A percentile compares a stretch with the other conserved stretches of the same genome.
Evolutionary conservation across 2,113 vertebrate genomes (phyloP).

Genomic region (Furnarius figulus): DNA sequence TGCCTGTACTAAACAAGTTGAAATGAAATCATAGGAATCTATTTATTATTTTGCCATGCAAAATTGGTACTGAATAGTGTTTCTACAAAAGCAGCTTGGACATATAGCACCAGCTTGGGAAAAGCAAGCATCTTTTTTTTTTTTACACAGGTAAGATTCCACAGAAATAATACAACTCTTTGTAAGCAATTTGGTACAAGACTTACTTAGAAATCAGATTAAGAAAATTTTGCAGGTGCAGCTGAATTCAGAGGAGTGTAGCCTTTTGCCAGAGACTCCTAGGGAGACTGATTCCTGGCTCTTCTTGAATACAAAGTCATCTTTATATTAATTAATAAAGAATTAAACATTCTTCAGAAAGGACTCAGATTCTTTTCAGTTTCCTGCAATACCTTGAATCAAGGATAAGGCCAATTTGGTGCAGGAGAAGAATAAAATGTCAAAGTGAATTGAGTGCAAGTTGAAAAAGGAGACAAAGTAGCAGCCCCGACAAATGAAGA

Average conservation of each 20-base stretch:
- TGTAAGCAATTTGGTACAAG: background rate
- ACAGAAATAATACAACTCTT: background rate
- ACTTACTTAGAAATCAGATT: background rate
- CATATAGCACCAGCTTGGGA: background rate
- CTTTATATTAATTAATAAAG: background rate
- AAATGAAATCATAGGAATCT: background rate
- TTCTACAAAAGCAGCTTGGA: background rate
- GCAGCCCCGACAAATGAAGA: background rate
- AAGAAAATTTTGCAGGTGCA: background rate
- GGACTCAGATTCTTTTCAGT: background rate
- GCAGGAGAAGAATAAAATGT: background rate
- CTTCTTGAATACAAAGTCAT: conserved; percentile 8
- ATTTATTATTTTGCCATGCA: background rate
- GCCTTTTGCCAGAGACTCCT: background rate
- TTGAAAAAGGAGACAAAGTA: background rate
- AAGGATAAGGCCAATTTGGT: background rate
- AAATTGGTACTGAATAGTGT: background rate
- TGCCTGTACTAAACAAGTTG: background rate
- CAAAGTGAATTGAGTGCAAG: background rate
- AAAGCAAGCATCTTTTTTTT: background rate
- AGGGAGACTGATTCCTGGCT: background rate
- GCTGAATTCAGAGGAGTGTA: background rate
- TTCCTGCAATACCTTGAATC: background rate
- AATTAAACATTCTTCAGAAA: background rate
- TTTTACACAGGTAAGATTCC: background rate